Evolutionary conservation across 2,113 vertebrate species (phyloP), one percentile per base, ranked within the genome.

Genomic region (rabbit (Oryctolagus cuniculus)): DNA sequence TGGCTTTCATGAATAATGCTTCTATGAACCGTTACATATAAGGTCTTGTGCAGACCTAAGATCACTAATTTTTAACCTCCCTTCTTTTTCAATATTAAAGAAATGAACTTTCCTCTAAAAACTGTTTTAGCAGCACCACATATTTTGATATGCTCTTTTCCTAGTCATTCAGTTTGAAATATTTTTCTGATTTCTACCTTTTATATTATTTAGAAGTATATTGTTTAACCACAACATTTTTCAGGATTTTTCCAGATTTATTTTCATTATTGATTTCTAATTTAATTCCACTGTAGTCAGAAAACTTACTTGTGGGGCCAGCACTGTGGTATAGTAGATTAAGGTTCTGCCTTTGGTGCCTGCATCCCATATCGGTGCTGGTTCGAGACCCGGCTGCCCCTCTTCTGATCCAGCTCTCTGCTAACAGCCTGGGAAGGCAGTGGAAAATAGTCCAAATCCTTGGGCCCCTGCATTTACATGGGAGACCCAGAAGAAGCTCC

Each of bases 51-150:
- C 8, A 75, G 79, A 75, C 10, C 34, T 34, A 75, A 72, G 27
- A 70, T 84, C 10, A 88, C 17, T 70, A 36, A 67, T 75, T 92
- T 86, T 74, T 81, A 81, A 66, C 29, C 38, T 66, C 72, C 70
- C 9, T 85, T 66, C 49, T 69, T 31, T 81, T 87, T 74, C 31
- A 74, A 82, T 25, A 74, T 31, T 77, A 83, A 94, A 80, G n/a
- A 75, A 12, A 75, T 1, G 34, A 58, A 58, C 36, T 70, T 34
- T n/a, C 36, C 36, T 75, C 16, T 31, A 29, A 63, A 34, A 25
- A 25, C 29, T 84, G 15, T 51, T 27, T 73, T 51, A 82, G 31
- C 31, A 72, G 6, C 19, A 72, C 8, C 22, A 66, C 9, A 64
- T 78, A 51, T 55, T 72, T 58, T 90, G 10, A 19, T 58, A 38